Evolutionary conservation across 2,888 invertebrate species (phyloP).

Genomic region (Heliconius ismenius): DNA sequence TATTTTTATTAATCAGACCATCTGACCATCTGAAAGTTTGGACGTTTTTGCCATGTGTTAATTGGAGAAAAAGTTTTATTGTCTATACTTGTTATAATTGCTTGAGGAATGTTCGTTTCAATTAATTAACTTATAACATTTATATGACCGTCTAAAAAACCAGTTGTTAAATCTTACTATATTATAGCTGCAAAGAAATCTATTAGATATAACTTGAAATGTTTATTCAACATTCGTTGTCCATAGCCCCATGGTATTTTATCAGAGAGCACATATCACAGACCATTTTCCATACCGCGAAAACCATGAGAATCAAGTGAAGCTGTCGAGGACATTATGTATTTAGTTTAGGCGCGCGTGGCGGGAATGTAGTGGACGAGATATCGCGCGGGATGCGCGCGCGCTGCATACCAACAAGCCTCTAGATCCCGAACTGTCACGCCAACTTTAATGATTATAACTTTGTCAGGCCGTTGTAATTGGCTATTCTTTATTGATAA

Average conservation of each 20-base stretch:
- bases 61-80: slow-evolving; percentile 32
- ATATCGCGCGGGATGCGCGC: slow-evolving; percentile 54
- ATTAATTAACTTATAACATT: slow-evolving; percentile 20
- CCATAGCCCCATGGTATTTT: slow-evolving; percentile 29
- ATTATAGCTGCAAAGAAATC: neutral
- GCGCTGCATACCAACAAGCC: slow-evolving; percentile 44
- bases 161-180: neutral
- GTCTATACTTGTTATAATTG: slow-evolving; percentile 24
- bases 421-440: slow-evolving; percentile 42
- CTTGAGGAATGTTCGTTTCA: slow-evolving; percentile 15
- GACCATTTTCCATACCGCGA: slow-evolving; percentile 38
- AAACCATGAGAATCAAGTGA: slow-evolving; percentile 46
- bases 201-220: slow-evolving; percentile 10
- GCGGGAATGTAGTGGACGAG: slow-evolving; percentile 59
- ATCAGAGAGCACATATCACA: slow-evolving; percentile 39
- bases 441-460: slow-evolving; percentile 34
- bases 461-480: slow-evolving; percentile 28
- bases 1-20: slow-evolving; percentile 46
- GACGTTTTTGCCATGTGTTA: slow-evolving; percentile 35
- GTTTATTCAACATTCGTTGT: slow-evolving; percentile 23
- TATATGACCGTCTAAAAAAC: slow-evolving; percentile 19
- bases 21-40: slow-evolving; percentile 38
- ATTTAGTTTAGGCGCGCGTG: slow-evolving; percentile 61
- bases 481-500: slow-evolving; percentile 27
- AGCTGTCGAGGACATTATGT: slow-evolving; percentile 65